phyloP scores from a whole-genome alignment of 2,113 vertebrate species.

The Oncorhynchus nerka region DNA sequence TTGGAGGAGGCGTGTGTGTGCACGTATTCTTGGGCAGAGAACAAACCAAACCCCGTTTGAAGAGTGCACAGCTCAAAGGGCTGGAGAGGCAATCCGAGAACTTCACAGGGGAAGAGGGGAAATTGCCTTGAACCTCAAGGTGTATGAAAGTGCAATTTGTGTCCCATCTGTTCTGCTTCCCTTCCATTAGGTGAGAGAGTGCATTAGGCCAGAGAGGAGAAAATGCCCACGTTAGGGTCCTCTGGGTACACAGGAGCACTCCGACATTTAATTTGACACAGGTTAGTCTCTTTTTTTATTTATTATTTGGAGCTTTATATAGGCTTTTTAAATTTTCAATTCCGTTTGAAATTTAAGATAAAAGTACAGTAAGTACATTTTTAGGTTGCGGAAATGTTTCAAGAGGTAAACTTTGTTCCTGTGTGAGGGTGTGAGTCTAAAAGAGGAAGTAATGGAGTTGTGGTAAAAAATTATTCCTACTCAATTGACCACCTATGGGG shows the following conservation, averaged over 20 bases:
- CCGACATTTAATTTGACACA: constrained; percentile 67
- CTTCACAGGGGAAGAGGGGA: constrained; percentile 75
- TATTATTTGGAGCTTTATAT: constrained; percentile 48
- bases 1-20: constrained; percentile 30
- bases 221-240: constrained; percentile 64
- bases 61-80: constrained; percentile 76
- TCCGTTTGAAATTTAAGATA: constrained; percentile 21
- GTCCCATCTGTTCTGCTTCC: constrained; percentile 79
- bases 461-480: constrained; percentile 12
- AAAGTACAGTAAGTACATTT: constrained; percentile 36
- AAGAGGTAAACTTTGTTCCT: neutral
- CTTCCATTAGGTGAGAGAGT: constrained; percentile 76
- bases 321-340: constrained; percentile 38
- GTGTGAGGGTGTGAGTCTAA: constrained; percentile 3
- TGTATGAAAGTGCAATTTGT: constrained; percentile 80
- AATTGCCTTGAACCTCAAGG: constrained; percentile 79
- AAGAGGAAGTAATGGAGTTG: constrained; percentile 19
- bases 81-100: constrained; percentile 76
- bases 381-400: neutral
- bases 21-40: constrained; percentile 59
- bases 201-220: constrained; percentile 67
- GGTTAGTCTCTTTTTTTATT: constrained; percentile 49
- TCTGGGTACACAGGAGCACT: constrained; percentile 60
- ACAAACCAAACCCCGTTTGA: constrained; percentile 74
- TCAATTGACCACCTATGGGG: constrained; percentile 25